Base-by-base conservation (phyloP, 1,140 invertebrate genomes). In the Cyclina sinensis region DNA sequence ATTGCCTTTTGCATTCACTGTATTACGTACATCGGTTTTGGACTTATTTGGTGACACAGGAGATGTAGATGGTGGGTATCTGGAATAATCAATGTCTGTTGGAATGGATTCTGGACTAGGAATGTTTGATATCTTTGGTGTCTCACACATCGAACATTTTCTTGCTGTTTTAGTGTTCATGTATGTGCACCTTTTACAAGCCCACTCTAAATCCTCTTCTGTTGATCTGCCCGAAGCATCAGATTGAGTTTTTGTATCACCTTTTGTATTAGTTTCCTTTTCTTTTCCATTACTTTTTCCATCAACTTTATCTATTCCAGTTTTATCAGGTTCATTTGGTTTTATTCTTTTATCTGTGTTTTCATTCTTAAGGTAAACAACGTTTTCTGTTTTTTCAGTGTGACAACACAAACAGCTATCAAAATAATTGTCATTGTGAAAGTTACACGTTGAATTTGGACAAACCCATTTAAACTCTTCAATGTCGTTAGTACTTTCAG, bases 81-180 rank as follows among this genome's bases (percentile, higher is more conserved):
- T 87, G 5, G 85, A 84, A 24, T 88, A 81, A 48, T 90, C 92
- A 39, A 91, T 90, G 24, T 90, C 89, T 54, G 85, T 83, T 37
- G 91, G 90, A 35, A 92, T 82, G 54, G 76, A 79, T 30, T 92
- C 89, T n/a, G 89, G 59, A 59, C 89, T 94, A 21, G 93, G 94
- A 79, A 94, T 85, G 27, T 90, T 91, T 21, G 86, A 46, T 21
- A 88, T 59, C 68, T 90, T 89, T 24, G 92, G 93, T 62, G 92
- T 80, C 65, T 90, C 91, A 89, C 94, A 94, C 54, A 94, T 74
- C 5, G 51, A 32, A 91, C 91, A 90, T 57, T 84, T 86, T 16
- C 70, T 35, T 12, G 51, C 78, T 18, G 80, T 30, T 24, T 39
- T 68, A 16, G 59, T 27, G 81, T 92, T 92, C 39, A 89, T 74